Conservation (phyloP, 2,113 vertebrate genomes). For the Pluvianellus socialis region DNA sequence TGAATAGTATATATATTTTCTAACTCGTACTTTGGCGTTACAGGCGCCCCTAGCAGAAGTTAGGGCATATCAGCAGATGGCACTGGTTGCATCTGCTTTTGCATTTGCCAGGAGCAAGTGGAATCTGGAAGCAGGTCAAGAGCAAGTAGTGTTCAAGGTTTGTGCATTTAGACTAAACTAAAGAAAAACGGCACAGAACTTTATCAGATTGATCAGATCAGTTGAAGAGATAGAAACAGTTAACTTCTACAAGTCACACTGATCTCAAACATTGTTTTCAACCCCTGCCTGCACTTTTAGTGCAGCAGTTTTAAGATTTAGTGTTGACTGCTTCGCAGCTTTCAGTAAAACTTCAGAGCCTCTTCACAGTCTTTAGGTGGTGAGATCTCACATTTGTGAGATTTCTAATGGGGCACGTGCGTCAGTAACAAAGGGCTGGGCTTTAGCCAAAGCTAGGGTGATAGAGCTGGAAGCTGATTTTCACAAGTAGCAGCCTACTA, state of each 20-base stretch:
- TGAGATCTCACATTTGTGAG: too few relatives aligned
- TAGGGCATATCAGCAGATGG: conserved; percentile 87
- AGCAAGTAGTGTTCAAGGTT: conserved; percentile 85
- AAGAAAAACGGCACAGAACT: neutral
- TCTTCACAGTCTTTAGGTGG: neutral
- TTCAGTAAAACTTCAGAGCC: neutral
- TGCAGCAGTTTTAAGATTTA: neutral
- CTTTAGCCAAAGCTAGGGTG: neutral
- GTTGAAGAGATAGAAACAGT: neutral
- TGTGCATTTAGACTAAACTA: neutral
- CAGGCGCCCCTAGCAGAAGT: conserved; percentile 80
- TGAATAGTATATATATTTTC: fast-evolving
- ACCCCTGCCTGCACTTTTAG: too few relatives aligned
- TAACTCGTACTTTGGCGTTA: neutral
- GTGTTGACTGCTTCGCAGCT: neutral
- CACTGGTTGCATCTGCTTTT: conserved; percentile 80
- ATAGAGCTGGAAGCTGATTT: neutral
- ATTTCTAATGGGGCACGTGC: fast-evolving
- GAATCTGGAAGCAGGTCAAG: conserved; percentile 78
- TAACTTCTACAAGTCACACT: fast-evolving
- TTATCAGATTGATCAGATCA: too few relatives aligned
- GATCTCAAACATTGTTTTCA: neutral
- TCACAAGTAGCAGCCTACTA: neutral
- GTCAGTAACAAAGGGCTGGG: neutral
- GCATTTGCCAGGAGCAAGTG: conserved; percentile 90